These are phyloP conservation scores for Eupithecia pulchellata DNA, from an alignment of 2,888 invertebrate genomes.

Conservation along the genomic window DNA sequence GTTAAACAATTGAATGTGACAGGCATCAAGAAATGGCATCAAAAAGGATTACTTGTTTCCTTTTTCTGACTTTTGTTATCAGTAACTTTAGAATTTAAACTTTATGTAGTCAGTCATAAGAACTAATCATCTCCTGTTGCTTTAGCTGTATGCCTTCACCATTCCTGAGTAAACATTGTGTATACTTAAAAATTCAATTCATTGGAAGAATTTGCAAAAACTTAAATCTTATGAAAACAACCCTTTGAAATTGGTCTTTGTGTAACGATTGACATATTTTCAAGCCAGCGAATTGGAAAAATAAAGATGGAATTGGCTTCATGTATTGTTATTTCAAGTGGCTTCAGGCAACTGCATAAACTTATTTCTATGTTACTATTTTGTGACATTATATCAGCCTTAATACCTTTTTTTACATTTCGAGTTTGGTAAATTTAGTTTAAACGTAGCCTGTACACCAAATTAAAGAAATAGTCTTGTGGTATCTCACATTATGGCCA, in stretches of 20 bases:
- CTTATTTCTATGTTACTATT: slow-evolving; percentile 23
- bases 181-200: slow-evolving; percentile 60
- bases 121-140: slow-evolving; percentile 61
- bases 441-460: background rate
- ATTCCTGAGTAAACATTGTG: slow-evolving; percentile 73
- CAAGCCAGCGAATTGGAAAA: slow-evolving; percentile 44
- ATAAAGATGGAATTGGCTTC: slow-evolving; percentile 53
- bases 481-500: too few species aligned
- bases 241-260: slow-evolving; percentile 65
- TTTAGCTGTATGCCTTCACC: slow-evolving; percentile 67
- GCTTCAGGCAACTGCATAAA: slow-evolving; percentile 33
- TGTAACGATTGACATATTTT: slow-evolving; percentile 58
- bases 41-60: slow-evolving; percentile 71
- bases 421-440: background rate
- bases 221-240: slow-evolving; percentile 71
- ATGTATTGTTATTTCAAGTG: slow-evolving; percentile 40
- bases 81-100: slow-evolving; percentile 47
- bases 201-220: slow-evolving; percentile 63
- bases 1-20: slow-evolving; percentile 81
- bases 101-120: slow-evolving; percentile 45
- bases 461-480: too few species aligned
- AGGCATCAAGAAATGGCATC: slow-evolving; percentile 68
- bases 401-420: too few species aligned
- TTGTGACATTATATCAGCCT: too few species aligned
- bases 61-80: slow-evolving; percentile 21